Conservation (phyloP, 2,113 vertebrate species). For the Psophia crepitans region DNA sequence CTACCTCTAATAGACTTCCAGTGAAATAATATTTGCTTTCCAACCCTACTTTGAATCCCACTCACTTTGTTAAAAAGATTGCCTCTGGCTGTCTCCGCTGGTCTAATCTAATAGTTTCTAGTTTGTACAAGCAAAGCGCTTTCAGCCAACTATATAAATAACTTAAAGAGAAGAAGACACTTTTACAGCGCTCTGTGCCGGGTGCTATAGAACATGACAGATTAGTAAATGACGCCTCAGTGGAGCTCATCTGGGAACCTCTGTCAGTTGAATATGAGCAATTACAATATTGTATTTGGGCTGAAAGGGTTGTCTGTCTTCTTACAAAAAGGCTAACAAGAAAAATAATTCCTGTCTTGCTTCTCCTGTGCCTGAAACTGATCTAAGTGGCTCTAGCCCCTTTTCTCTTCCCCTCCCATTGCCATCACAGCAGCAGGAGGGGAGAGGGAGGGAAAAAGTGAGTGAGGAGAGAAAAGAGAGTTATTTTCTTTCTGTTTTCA, state of each 20-base stretch:
- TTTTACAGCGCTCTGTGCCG: slow-evolving; percentile 61
- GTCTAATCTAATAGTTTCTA: slow-evolving; percentile 87
- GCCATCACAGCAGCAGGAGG: background rate
- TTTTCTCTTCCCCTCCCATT: background rate
- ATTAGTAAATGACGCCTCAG: slow-evolving; percentile 73
- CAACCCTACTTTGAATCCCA: slow-evolving; percentile 83
- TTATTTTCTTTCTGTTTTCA: slow-evolving; percentile 63
- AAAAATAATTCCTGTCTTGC: slow-evolving; percentile 66
- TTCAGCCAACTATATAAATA: slow-evolving; percentile 84
- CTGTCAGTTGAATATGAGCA: slow-evolving; percentile 72
- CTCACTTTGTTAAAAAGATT: slow-evolving; percentile 85
- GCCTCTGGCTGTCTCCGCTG: slow-evolving; percentile 82
- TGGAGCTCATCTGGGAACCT: slow-evolving; percentile 72
- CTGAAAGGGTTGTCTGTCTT: slow-evolving; percentile 74
- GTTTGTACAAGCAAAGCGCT: slow-evolving; percentile 85
- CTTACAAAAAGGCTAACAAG: slow-evolving; percentile 67
- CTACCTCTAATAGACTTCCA: slow-evolving; percentile 80
- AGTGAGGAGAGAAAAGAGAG: background rate
- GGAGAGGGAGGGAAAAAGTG: background rate
- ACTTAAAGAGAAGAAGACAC: slow-evolving; percentile 79
- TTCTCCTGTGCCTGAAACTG: slow-evolving; percentile 44
- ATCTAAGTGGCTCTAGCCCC: background rate
- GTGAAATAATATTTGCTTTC: slow-evolving; percentile 87
- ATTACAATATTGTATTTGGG: slow-evolving; percentile 75
- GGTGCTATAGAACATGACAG: slow-evolving; percentile 77